Evolutionary conservation across 2,888 invertebrate species (phyloP), one percentile per base, ranked within the genome.

Genomic region (Quadroppia sp.): DNA sequence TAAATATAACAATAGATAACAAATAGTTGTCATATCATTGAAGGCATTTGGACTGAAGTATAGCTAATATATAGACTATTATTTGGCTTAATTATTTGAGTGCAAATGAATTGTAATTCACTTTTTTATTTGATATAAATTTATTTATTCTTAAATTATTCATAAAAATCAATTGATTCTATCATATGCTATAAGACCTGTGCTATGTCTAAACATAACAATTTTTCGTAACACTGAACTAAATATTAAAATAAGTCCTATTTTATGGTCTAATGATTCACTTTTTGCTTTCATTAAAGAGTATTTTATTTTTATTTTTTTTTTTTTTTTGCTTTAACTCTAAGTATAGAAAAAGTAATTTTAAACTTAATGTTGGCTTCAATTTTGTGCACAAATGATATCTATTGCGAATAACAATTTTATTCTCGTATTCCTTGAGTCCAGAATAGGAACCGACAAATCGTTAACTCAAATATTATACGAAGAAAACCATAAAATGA

Each of bases 211-310:
- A 30, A 36, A n/a, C 20, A 20, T 3, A 23, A 67, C 13, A 42
- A 67, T 42, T 67, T 67, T 1, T 11, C 4, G 11, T 36, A 67
- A 67, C 20, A 67, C n/a, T 42, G 67, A 67, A 42, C 42, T 67
- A 42, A 67, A 67, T 42, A 42, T 67, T 1, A 61, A 61, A 61
- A 61, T 61, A 61, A 61, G 13, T 23, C 61, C 17, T n/a, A 25
- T 61, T 61, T 61, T 61, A 13, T 61, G 32, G 13, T 32, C 61
- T 61, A 61, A 61, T 61, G 61, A 23, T 25, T n/a, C n/a, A n/a
- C n/a, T n/a, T n/a, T n/a, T n/a, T n/a, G n/a, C n/a, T n/a, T n/a
- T n/a, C n/a, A n/a, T n/a, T n/a, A n/a, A n/a, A n/a, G n/a, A n/a
- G n/a, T n/a, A n/a, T n/a, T 45, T 7, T 45, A 17, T 45, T 45